Evolutionary conservation across 2,888 invertebrate species (phyloP), one percentile per base, ranked within the genome.

Genomic region (Eupithecia exiguata): DNA sequence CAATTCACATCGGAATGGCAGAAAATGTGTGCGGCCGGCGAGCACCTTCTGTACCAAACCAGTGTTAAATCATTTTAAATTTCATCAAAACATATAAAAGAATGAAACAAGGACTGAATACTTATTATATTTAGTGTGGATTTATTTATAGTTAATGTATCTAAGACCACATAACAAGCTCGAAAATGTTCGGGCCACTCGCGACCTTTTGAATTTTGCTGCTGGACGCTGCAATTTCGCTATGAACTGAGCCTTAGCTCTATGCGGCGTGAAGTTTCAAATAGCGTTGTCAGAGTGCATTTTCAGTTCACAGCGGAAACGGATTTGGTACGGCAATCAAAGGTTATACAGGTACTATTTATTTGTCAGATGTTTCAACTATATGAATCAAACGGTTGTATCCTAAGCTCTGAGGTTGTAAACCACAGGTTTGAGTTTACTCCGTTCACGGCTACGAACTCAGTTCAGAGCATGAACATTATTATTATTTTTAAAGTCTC

Each of bases 341-440:
- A n/a, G 49, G 49, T 2, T n/a, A 10, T 49, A 49, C 49, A 12
- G 12, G 12, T 21, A 12, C 12, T 53, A 10, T 12, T 10, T 21
- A 53, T 53, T 53, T 53, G 49, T n/a, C n/a, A n/a, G n/a, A n/a
- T n/a, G 49, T 49, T 49, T 9, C n/a, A 49, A n/a, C 49, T 49
- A n/a, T 46, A 46, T 7, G 18, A 6, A 53, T 21, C 53, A 49
- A 49, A 21, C 7, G 10, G 53, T 21, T 21, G 53, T 21, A 21
- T 53, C 53, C 3, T 12, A 12, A 21, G 10, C 53, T 53, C 18
- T 5, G 46, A 5, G 18, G 46, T 5, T 46, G 5, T 18, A 46
- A 18, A 46, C 46, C 16, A 18, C 6, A 46, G 46, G 46, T 46
- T 46, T 46, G 2, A 12, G 46, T 46, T 18, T 18, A 16, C 46